Evolutionary conservation across 2,797 vertebrate species (phyloP).

Genomic region (Anguilla obscura): DNA sequence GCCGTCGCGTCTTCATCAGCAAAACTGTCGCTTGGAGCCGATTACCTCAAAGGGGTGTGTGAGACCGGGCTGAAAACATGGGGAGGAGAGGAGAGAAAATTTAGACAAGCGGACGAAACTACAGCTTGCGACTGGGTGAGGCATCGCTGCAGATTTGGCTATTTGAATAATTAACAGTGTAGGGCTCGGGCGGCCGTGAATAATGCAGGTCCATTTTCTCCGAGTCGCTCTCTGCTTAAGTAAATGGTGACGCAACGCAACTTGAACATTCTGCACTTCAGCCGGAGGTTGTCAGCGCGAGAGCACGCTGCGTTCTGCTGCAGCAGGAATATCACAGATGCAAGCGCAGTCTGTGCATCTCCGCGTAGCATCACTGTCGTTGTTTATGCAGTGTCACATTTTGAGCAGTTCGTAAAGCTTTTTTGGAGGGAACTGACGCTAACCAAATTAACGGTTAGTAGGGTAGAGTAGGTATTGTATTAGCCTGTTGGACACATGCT

Average conservation of each 20-base stretch:
- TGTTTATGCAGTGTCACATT: neutral
- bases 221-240: neutral
- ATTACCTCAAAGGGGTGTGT: constrained; percentile 67
- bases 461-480: neutral
- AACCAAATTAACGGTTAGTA: neutral
- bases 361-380: neutral
- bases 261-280: constrained; percentile 11
- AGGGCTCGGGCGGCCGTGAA: neutral
- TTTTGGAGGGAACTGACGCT: neutral
- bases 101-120: constrained; percentile 30
- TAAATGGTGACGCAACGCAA: constrained; percentile 25
- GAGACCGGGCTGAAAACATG: constrained; percentile 51
- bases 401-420: neutral
- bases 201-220: neutral
- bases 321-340: neutral
- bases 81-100: constrained; percentile 24
- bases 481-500: neutral
- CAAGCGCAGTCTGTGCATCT: neutral
- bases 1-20: constrained; percentile 79
- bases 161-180: constrained; percentile 20
- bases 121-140: constrained; percentile 69
- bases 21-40: constrained; percentile 77
- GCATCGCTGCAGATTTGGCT: neutral
- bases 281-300: neutral
- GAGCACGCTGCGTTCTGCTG: neutral